Percentiles rank a stretch among this genome's conserved stretches.
phyloP scores from a whole-genome alignment of 2,797 vertebrate species.

The Buceros bicornis region DNA sequence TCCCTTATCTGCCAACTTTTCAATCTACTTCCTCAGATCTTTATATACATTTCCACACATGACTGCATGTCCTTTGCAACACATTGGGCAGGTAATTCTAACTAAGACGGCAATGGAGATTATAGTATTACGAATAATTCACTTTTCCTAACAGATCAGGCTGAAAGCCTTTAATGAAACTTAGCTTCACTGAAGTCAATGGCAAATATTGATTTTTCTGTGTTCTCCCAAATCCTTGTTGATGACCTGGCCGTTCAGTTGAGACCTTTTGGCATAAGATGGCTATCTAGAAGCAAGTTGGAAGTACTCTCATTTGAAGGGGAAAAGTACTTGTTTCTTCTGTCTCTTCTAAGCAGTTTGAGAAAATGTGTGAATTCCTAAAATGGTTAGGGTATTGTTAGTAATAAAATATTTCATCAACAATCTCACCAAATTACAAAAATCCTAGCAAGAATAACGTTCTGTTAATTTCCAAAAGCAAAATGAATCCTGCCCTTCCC shows the following conservation, averaged over 20 bases:
- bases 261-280: not conserved
- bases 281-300: not conserved
- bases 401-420: not conserved
- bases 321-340: not conserved
- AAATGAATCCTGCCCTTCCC: not conserved
- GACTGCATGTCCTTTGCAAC: constrained; percentile 55
- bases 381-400: not conserved
- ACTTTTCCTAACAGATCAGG: not conserved
- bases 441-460: not conserved
- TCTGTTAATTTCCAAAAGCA: not conserved
- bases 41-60: constrained; percentile 44
- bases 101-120: constrained; percentile 33
- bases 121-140: not conserved
- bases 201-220: not conserved
- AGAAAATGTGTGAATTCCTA: not conserved
- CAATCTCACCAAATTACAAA: not conserved
- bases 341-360: not conserved
- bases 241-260: not conserved
- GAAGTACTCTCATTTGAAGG: not conserved
- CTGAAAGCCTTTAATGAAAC: not conserved
- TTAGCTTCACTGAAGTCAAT: not conserved
- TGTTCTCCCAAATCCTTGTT: not conserved
- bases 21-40: constrained; percentile 72
- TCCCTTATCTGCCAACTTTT: constrained; percentile 81
- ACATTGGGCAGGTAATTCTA: constrained; percentile 16